Conservation (phyloP, 2,113 vertebrate genomes). For the Corythornis cristatus region DNA sequence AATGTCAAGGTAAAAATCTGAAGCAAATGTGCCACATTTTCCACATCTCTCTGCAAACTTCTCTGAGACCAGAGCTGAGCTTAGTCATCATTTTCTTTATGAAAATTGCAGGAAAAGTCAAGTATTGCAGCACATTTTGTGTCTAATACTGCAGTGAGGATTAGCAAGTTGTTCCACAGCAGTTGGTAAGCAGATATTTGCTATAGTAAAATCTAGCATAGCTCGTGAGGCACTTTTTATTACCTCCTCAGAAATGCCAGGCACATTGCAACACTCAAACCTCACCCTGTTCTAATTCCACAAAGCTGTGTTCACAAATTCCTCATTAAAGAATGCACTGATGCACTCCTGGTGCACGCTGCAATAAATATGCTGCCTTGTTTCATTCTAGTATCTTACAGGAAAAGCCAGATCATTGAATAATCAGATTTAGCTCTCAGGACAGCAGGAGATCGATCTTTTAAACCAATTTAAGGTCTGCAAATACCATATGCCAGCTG, state of each 20-base stretch:
- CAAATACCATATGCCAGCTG: conserved; percentile 71
- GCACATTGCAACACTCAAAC: background rate
- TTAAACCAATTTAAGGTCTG: conserved; percentile 67
- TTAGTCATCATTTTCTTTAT: background rate
- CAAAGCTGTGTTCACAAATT: conserved; percentile 50
- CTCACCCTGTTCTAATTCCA: conserved; percentile 15
- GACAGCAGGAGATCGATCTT: conserved; percentile 66
- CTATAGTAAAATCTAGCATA: background rate
- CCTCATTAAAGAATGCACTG: conserved; percentile 45
- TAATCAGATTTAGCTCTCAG: conserved; percentile 74
- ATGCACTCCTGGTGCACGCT: background rate
- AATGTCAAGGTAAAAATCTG: background rate
- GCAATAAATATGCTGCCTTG: conserved; percentile 51
- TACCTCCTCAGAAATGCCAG: background rate
- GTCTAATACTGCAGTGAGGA: background rate
- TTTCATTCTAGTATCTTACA: conserved; percentile 63
- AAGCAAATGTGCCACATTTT: background rate
- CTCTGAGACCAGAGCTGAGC: background rate
- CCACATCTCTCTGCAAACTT: background rate
- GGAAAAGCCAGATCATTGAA: conserved; percentile 72
- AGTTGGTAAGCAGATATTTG: background rate
- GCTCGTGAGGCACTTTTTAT: background rate
- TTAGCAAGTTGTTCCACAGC: background rate
- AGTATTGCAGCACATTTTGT: background rate
- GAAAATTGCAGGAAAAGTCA: background rate